phyloP scores from a whole-genome alignment of 2,113 vertebrate species.

The Circaetus gallicus region DNA sequence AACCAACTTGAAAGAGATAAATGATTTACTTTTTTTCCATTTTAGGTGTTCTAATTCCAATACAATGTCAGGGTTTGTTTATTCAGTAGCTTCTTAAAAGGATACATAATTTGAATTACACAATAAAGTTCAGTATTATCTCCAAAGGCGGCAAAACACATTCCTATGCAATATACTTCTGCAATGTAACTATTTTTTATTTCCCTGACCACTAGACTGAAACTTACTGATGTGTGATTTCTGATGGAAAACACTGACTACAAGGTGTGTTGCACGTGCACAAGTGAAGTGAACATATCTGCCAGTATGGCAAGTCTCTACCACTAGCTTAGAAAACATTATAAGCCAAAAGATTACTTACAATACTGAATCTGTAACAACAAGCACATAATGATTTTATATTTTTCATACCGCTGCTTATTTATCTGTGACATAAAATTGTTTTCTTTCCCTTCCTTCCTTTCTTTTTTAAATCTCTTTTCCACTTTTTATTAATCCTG shows the following conservation, averaged over 20 bases:
- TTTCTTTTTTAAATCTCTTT: neutral
- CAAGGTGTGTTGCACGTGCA: rapidly evolving
- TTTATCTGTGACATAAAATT: neutral
- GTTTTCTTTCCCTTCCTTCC: neutral
- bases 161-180: neutral
- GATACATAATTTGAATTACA: neutral
- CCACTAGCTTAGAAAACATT: neutral
- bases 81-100: neutral
- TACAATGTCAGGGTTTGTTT: neutral
- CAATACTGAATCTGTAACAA: neutral
- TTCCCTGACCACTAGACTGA: neutral
- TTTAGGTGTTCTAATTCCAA: neutral
- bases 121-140: neutral
- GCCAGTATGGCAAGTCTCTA: neutral
- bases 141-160: neutral
- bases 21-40: neutral
- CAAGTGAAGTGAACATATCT: neutral
- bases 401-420: neutral
- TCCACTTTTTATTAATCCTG: neutral
- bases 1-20: neutral
- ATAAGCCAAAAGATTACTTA: neutral
- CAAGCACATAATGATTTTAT: neutral
- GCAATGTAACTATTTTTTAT: neutral
- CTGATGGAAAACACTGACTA: neutral
- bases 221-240: neutral